Percentiles rank a stretch among this genome's conserved stretches.
Conservation (phyloP, 2,888 invertebrate species). For the Serripes groenlandicus region DNA sequence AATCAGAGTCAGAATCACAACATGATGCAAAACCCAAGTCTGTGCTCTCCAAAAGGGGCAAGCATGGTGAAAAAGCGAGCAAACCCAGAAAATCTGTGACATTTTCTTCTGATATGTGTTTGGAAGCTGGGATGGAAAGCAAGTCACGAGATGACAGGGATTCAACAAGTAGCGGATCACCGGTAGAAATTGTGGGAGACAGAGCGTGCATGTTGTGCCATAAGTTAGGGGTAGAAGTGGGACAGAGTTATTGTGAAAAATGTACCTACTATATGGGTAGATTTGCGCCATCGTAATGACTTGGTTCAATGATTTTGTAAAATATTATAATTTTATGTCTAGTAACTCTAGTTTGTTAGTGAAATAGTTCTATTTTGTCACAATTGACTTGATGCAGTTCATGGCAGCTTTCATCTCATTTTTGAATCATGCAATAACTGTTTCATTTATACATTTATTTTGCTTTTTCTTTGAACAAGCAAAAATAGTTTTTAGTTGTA, state of each 20-base stretch:
- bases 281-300: constrained; percentile 75
- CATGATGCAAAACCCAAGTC: constrained; percentile 78
- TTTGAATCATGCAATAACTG: too few relatives aligned
- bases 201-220: constrained; percentile 95
- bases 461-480: too few relatives aligned
- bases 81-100: constrained; percentile 92
- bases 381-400: too few relatives aligned
- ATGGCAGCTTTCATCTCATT: too few relatives aligned
- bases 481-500: too few relatives aligned
- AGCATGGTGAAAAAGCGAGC: constrained; percentile 61
- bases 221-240: constrained; percentile 93
- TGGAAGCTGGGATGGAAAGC: constrained; percentile 95
- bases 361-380: too few relatives aligned
- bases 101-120: constrained; percentile 97
- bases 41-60: constrained; percentile 77
- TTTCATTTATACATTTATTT: too few relatives aligned
- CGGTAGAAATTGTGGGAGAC: constrained; percentile 85
- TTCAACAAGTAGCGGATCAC: constrained; percentile 74
- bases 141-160: constrained; percentile 78
- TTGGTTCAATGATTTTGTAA: too few relatives aligned
- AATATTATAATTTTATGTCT: too few relatives aligned
- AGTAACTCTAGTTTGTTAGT: too few relatives aligned
- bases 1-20: constrained; percentile 78
- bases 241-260: constrained; percentile 94
- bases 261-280: constrained; percentile 95